Conservation (phyloP, 2,888 invertebrate species). For the Conomelus anceps region DNA sequence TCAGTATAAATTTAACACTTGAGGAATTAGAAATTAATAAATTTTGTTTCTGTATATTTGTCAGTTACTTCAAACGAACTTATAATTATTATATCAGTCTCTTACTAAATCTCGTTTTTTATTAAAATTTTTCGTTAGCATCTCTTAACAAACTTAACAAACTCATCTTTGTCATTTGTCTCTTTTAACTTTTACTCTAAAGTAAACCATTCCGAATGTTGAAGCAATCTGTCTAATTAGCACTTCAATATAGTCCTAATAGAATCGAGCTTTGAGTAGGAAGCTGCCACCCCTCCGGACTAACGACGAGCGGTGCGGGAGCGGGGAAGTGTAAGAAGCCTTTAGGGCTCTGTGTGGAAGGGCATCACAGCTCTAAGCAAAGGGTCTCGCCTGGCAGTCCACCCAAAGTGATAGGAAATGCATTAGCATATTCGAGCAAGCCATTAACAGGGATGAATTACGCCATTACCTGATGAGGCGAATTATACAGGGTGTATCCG, state of each 20-base stretch:
- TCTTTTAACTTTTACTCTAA: not conserved
- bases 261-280: not conserved
- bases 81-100: no score
- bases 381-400: not conserved
- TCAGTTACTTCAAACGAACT: no score
- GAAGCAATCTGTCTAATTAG: not conserved
- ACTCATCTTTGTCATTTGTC: no score
- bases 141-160: no score
- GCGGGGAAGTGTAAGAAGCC: not conserved
- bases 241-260: not conserved
- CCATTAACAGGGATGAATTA: slow-evolving; percentile 10
- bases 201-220: not conserved
- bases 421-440: slow-evolving; percentile 10
- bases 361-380: not conserved
- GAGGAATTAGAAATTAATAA: no score
- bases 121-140: no score
- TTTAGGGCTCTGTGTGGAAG: not conserved
- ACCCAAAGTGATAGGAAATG: not conserved
- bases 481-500: slow-evolving; percentile 3
- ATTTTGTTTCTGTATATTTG: no score
- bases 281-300: not conserved
- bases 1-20: no score
- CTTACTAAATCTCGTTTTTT: no score
- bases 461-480: slow-evolving; percentile 11
- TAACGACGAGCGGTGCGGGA: not conserved